Conservation (phyloP, 2,888 invertebrate genomes). For the Pseudolycoriella hygida region DNA sequence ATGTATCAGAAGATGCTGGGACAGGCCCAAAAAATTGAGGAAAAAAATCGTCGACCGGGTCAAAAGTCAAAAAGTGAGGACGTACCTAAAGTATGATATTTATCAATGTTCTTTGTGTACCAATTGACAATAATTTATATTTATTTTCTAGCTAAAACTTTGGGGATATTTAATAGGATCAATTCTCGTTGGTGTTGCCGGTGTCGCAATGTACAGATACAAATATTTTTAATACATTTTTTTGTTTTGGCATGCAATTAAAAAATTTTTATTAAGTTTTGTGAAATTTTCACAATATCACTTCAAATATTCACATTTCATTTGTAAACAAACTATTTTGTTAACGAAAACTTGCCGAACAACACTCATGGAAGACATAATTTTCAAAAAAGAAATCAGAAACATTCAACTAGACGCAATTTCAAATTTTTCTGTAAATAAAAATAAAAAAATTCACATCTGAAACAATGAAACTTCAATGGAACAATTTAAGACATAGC, state of each 20-base stretch:
- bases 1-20: constrained; percentile 52
- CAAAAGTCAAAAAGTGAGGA: constrained; percentile 19
- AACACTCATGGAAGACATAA: too few relatives aligned
- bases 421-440: too few relatives aligned
- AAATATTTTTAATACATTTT: constrained; percentile 28
- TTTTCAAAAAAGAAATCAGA: too few relatives aligned
- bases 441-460: too few relatives aligned
- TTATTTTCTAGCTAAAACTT: constrained; percentile 20
- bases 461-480: too few relatives aligned
- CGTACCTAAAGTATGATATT: constrained; percentile 9
- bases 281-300: neutral
- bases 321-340: too few relatives aligned
- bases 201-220: constrained; percentile 57
- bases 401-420: too few relatives aligned
- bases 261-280: neutral
- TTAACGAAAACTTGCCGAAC: too few relatives aligned
- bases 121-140: neutral
- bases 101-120: neutral
- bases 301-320: too few relatives aligned
- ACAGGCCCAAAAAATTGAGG: constrained; percentile 29
- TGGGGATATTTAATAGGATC: constrained; percentile 38
- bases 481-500: too few relatives aligned
- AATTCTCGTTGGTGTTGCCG: constrained; percentile 50
- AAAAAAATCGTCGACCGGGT: constrained; percentile 17
- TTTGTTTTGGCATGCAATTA: neutral